Evolutionary conservation across 2,888 invertebrate genomes (phyloP).

Genomic region (Lissocephala sabroskyi): DNA sequence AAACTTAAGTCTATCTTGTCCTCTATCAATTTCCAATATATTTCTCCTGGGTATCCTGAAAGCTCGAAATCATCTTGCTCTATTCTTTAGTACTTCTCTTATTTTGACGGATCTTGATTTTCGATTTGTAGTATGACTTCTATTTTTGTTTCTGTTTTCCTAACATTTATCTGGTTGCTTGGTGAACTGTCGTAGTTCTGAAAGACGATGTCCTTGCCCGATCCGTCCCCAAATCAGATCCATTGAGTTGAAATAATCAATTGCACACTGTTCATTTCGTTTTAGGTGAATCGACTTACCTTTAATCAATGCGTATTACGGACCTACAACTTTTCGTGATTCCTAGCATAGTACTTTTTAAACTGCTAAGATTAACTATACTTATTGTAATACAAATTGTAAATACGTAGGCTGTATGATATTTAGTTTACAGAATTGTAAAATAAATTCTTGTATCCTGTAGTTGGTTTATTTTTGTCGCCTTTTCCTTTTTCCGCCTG

Average conservation of each 20-base stretch:
- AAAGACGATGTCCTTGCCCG: not conserved
- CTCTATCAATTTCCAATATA: not conserved
- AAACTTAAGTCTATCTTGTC: conserved; percentile 3
- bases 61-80: not conserved
- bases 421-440: not conserved
- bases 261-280: conserved; percentile 28
- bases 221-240: no score
- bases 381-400: no score
- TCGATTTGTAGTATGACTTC: not conserved
- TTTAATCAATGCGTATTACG: conserved; percentile 50
- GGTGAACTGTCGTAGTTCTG: not conserved
- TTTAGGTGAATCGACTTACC: conserved; percentile 71
- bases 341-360: conserved; percentile 38
- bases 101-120: not conserved
- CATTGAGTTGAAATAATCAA: no score
- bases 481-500: no score
- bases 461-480: no score
- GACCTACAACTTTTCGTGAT: conserved; percentile 48
- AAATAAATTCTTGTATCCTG: not conserved
- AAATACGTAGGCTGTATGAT: no score
- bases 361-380: conserved; percentile 29
- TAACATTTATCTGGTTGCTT: not conserved
- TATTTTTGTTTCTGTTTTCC: not conserved
- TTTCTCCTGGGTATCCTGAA: not conserved
- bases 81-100: not conserved